A percentile compares a stretch with the other conserved stretches of the same genome.
phyloP scores from a whole-genome alignment of 37 sponge, comb jelly and placozoan genomes.

The Eunapius fragilis region DNA sequence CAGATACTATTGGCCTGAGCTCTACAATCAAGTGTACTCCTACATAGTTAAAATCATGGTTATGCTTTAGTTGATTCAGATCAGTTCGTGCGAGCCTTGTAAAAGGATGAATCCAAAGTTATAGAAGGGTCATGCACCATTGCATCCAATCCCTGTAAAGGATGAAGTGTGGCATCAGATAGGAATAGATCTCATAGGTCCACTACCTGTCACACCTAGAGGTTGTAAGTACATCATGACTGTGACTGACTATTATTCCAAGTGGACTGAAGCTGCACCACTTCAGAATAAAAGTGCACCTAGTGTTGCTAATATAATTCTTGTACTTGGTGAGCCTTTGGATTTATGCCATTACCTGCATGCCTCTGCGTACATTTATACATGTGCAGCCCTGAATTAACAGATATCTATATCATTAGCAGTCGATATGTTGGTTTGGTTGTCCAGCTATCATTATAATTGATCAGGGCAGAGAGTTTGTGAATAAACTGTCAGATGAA shows the following conservation, averaged over 20 bases:
- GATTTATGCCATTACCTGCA: conserved; percentile 2
- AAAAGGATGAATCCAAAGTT: neutral
- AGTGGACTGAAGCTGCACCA: conserved; percentile 43
- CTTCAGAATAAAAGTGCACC: conserved; percentile 20
- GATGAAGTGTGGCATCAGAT: conserved; percentile 11
- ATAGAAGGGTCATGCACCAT: too few relatives aligned
- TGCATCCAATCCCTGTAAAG: neutral
- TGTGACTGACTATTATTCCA: conserved; percentile 37
- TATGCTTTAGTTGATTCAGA: too few relatives aligned
- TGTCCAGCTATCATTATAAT: conserved; percentile 15
- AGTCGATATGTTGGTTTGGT: conserved; percentile 25
- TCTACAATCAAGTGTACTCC: too few relatives aligned
- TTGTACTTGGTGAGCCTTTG: conserved; percentile 35
- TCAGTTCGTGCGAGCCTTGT: neutral
- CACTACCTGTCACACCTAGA: conserved; percentile 20
- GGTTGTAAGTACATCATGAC: conserved; percentile 36
- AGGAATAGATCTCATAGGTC: conserved; percentile 42
- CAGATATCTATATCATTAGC: neutral
- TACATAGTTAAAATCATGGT: too few relatives aligned
- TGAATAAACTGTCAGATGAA: conserved; percentile 12
- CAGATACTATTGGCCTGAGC: too few relatives aligned
- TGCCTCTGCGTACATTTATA: too few relatives aligned
- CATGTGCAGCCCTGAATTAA: neutral
- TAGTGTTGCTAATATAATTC: conserved; percentile 29
- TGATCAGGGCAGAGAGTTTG: conserved; percentile 47